Evolutionary conservation across 1,140 invertebrate genomes (phyloP).

Genomic region (Parasteatoda tepidariorum): DNA sequence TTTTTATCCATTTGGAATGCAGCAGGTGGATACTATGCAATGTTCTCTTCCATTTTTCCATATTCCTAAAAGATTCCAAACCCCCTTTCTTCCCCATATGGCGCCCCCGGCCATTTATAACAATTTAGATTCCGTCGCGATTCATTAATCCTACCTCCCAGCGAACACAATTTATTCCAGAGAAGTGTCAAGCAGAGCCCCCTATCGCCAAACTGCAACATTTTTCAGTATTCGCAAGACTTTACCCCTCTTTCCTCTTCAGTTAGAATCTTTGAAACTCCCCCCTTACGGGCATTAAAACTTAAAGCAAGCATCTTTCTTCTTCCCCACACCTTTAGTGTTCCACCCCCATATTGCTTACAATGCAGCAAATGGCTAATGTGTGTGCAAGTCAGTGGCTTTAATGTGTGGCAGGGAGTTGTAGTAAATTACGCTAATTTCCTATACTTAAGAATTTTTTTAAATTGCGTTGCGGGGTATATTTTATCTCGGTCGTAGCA

Average conservation of each 20-base stretch:
- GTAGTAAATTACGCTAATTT: slow-evolving; percentile 47
- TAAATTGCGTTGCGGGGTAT: background rate
- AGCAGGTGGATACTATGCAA: slow-evolving; percentile 35
- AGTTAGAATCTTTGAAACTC: background rate
- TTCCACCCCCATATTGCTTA: background rate
- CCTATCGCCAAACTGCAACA: slow-evolving; percentile 5
- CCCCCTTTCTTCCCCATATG: background rate
- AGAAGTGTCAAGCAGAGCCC: slow-evolving; percentile 39
- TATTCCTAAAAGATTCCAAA: slow-evolving; percentile 13
- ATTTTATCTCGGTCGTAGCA: no score
- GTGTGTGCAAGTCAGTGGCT: background rate
- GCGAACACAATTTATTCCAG: slow-evolving; percentile 31
- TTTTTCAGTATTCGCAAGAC: slow-evolving; percentile 35
- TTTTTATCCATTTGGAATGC: slow-evolving; percentile 28
- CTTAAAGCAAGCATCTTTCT: background rate
- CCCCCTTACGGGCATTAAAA: background rate
- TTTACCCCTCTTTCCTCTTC: background rate
- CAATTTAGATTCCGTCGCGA: slow-evolving; percentile 50
- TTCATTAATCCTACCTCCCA: slow-evolving; percentile 47
- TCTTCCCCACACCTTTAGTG: no score
- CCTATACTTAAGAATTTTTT: slow-evolving; percentile 28
- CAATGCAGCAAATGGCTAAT: background rate
- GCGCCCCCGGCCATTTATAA: slow-evolving; percentile 43
- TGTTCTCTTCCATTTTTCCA: slow-evolving; percentile 40
- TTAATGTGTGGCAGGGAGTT: slow-evolving; percentile 6